Evolutionary conservation across 53 echinoderm and acorn worm species (phyloP).

Genomic region (Echinometra lucunter): DNA sequence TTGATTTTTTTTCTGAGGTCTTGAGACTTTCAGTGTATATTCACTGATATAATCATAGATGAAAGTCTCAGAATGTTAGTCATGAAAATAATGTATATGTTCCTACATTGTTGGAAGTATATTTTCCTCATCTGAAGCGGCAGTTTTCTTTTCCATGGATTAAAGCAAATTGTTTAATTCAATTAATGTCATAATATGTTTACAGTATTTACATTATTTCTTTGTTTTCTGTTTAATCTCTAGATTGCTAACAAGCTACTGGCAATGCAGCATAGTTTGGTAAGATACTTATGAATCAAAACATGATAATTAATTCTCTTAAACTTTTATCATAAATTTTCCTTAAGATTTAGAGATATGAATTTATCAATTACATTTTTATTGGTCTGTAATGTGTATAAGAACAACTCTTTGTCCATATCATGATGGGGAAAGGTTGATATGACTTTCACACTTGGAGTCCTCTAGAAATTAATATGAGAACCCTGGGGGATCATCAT

Average conservation of each 20-base stretch:
- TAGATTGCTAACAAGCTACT: slow-evolving; percentile 92
- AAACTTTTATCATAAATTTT: too few relatives aligned
- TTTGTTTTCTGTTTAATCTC: neutral
- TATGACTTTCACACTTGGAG: too few relatives aligned
- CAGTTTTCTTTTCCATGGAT: neutral
- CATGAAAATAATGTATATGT: too few relatives aligned
- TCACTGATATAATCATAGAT: too few relatives aligned
- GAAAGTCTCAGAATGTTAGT: neutral
- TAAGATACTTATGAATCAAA: slow-evolving; percentile 76
- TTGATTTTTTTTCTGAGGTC: neutral
- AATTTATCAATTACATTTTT: too few relatives aligned
- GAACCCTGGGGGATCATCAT: too few relatives aligned
- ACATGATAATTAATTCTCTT: too few relatives aligned
- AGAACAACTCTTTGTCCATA: too few relatives aligned
- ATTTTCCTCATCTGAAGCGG: neutral
- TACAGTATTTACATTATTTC: neutral
- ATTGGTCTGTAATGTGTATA: too few relatives aligned
- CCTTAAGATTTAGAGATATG: too few relatives aligned
- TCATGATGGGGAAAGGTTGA: too few relatives aligned
- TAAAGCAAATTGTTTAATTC: neutral
- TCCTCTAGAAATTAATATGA: too few relatives aligned
- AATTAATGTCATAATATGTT: neutral
- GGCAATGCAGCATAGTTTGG: slow-evolving; percentile 98
- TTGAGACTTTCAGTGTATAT: neutral
- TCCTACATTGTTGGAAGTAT: neutral